A percentile compares a stretch with the other conserved stretches of the same genome.
These are phyloP conservation scores for Epirrhoe alternata DNA, from an alignment of 2,888 invertebrate species.

Conservation along the genomic window DNA sequence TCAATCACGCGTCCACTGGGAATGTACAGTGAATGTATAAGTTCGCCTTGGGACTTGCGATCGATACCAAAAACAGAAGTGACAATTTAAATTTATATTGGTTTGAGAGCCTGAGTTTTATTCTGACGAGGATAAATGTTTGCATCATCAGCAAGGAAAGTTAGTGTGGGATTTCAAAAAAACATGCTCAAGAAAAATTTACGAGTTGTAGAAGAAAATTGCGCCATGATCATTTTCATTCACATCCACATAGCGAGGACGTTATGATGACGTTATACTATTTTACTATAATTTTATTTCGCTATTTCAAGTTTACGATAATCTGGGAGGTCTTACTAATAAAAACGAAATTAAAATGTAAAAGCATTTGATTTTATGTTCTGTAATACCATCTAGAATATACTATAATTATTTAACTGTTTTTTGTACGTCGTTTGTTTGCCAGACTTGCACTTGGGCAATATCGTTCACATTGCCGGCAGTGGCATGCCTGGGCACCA, in stretches of 20 bases:
- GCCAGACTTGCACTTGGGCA: conserved; percentile 19
- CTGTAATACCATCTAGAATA: background rate
- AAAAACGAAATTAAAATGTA: background rate
- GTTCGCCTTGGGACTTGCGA: conserved; percentile 16
- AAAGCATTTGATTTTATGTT: background rate
- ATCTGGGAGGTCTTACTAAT: background rate
- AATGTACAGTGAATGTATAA: conserved; percentile 29
- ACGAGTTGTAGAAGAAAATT: too few species aligned
- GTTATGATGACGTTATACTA: too few species aligned
- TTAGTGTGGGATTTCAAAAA: background rate
- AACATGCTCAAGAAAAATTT: background rate
- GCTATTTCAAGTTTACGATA: background rate
- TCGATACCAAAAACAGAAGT: conserved; percentile 10
- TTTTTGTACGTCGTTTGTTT: background rate
- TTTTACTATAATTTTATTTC: background rate
- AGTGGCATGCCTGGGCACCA: conserved; percentile 46
- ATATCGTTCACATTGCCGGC: conserved; percentile 40
- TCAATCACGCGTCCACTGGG: conserved; percentile 27
- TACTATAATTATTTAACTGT: background rate
- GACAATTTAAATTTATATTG: background rate
- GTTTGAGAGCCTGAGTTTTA: background rate
- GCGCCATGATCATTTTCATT: too few species aligned
- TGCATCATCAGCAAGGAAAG: background rate
- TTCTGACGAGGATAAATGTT: background rate
- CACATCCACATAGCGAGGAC: background rate